These are phyloP conservation scores for Orchestes rusci DNA, from an alignment of 2,888 invertebrate genomes.

Conservation along the genomic window DNA sequence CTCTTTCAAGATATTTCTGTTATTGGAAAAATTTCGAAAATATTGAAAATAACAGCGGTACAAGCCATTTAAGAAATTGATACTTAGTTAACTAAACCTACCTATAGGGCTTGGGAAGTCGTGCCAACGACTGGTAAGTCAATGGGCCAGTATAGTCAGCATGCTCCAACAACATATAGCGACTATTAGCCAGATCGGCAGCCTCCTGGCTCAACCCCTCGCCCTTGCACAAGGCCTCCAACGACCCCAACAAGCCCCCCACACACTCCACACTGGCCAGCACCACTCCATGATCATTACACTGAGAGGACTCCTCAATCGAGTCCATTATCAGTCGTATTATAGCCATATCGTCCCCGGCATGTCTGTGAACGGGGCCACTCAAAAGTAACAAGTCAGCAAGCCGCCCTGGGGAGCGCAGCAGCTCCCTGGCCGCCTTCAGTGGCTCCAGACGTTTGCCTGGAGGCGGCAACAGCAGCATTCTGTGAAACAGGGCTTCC, in stretches of 20 bases:
- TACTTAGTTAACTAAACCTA: constrained; percentile 38
- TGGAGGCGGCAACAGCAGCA: constrained; percentile 82
- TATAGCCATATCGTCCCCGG: constrained; percentile 72
- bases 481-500: constrained; percentile 88
- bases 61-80: no score
- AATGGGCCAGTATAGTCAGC: constrained; percentile 78
- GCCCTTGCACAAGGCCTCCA: constrained; percentile 73
- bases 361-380: constrained; percentile 56
- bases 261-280: constrained; percentile 77
- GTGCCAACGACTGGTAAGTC: constrained; percentile 77
- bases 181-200: constrained; percentile 55
- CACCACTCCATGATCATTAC: constrained; percentile 68
- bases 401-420: constrained; percentile 71
- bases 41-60: no score
- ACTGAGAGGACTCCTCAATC: constrained; percentile 85
- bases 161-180: constrained; percentile 62
- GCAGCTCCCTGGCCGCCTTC: constrained; percentile 72
- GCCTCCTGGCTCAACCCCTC: constrained; percentile 60
- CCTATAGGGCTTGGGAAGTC: constrained; percentile 76
- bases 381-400: constrained; percentile 61
- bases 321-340: constrained; percentile 86
- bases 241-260: constrained; percentile 71
- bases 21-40: no score
- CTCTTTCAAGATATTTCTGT: no score
- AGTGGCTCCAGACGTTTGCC: constrained; percentile 79